Percentiles rank a stretch among this genome's conserved stretches.
phyloP scores from a whole-genome alignment of 53 echinoderm and acorn worm genomes.

The Temnopleurus reevesii region DNA sequence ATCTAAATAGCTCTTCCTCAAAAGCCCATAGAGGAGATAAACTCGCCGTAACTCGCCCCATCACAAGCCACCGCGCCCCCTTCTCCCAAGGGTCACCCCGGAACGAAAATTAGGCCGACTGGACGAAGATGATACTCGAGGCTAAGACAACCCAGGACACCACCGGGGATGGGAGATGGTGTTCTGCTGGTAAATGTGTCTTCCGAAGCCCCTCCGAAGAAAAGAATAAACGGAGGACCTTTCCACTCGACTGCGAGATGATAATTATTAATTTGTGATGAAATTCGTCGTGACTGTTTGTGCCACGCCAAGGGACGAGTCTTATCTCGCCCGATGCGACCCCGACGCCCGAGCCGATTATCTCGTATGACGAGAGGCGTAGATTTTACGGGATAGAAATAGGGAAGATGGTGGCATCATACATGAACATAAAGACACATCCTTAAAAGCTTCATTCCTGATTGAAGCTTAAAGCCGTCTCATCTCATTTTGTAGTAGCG shows the following conservation, averaged over 20 bases:
- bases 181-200: slow-evolving; percentile 13
- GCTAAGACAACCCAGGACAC: neutral
- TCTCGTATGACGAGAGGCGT: slow-evolving; percentile 21
- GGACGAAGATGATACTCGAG: neutral
- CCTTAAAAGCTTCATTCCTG: neutral
- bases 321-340: slow-evolving; percentile 2
- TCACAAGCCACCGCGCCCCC: slow-evolving; percentile 6
- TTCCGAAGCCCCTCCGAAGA: neutral
- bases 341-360: slow-evolving; percentile 24
- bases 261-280: slow-evolving; percentile 52
- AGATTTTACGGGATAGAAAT: slow-evolving; percentile 19
- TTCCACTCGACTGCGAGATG: slow-evolving; percentile 11
- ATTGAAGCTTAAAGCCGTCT: slow-evolving; percentile 5
- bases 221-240: neutral
- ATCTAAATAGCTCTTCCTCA: neutral
- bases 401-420: neutral
- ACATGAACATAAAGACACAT: neutral
- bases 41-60: slow-evolving; percentile 1
- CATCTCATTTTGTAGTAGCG: slow-evolving; percentile 28
- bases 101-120: neutral
- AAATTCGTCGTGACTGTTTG: slow-evolving; percentile 14
- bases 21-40: neutral
- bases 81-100: slow-evolving; percentile 2
- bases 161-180: neutral
- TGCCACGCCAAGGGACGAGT: neutral